A percentile compares a stretch with the other conserved stretches of the same genome.
Evolutionary conservation across 2,888 invertebrate species (phyloP).

Genomic region (Metallyticus violacea): DNA sequence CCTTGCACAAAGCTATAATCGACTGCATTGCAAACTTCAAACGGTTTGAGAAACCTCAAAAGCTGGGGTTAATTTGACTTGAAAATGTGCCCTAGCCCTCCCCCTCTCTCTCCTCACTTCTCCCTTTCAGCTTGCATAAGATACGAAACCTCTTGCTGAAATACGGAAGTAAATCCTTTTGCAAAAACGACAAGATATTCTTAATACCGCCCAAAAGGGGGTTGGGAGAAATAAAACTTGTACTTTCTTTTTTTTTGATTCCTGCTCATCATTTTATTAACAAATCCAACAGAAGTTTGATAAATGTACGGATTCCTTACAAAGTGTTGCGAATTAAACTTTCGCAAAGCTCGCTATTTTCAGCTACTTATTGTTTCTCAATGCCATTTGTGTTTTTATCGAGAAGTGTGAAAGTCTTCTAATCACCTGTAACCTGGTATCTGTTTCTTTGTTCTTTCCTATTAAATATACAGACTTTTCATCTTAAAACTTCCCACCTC

Average conservation of each 20-base stretch:
- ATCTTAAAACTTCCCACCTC: too few species aligned
- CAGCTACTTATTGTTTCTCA: too few species aligned
- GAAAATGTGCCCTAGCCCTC: conserved; percentile 26
- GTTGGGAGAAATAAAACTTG: neutral
- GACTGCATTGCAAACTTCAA: conserved; percentile 27
- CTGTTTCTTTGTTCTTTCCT: too few species aligned
- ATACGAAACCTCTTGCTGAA: neutral
- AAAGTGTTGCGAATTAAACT: too few species aligned
- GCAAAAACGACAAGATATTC: neutral
- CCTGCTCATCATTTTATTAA: neutral
- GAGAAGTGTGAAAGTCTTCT: too few species aligned
- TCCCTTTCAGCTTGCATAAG: neutral
- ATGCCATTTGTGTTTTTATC: too few species aligned
- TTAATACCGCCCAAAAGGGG: neutral
- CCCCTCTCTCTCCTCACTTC: neutral
- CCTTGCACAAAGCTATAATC: conserved; percentile 22
- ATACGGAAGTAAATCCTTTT: conserved; percentile 6
- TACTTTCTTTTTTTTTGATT: neutral
- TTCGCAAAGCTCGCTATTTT: too few species aligned
- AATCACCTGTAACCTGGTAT: too few species aligned
- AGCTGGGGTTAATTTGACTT: conserved; percentile 31
- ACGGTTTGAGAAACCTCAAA: conserved; percentile 30
- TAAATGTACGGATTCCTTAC: neutral
- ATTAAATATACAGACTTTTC: too few species aligned
- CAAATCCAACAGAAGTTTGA: neutral